A percentile compares a stretch with the other conserved stretches of the same genome.
phyloP scores from a whole-genome alignment of 2,888 invertebrate genomes.

The Holacanthella duospinosa region DNA sequence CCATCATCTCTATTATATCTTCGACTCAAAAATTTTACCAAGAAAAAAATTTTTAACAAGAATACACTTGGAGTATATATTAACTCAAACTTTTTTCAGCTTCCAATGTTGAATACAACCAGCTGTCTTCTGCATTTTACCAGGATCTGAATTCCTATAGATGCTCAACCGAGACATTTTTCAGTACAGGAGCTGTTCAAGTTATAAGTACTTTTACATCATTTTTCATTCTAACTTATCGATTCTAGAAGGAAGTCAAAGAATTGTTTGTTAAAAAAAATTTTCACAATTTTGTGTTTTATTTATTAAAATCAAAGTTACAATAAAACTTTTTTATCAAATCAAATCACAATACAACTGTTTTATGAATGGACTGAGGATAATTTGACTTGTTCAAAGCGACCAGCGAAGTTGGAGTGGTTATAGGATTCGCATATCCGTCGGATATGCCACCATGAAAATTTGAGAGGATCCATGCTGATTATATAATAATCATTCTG shows the following conservation, averaged over 20 bases:
- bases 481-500: no score
- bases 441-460: no score
- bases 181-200: neutral
- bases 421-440: no score
- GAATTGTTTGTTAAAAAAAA: neutral
- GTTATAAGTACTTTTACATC: neutral
- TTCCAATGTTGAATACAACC: neutral
- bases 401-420: neutral
- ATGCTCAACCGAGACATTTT: neutral
- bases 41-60: neutral
- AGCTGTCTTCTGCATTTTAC: neutral
- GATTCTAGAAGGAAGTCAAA: neutral
- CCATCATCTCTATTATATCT: neutral
- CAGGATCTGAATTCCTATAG: neutral
- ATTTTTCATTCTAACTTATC: neutral
- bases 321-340: no score
- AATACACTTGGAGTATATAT: neutral
- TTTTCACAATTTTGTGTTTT: neutral
- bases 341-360: no score
- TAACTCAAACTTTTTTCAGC: neutral
- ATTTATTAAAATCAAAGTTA: neutral
- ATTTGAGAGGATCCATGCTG: no score
- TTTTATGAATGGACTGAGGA: no score
- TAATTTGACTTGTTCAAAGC: neutral
- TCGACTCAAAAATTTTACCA: neutral